Conservation (phyloP, 2,888 invertebrate genomes). For the Priocnemis perturbator region DNA sequence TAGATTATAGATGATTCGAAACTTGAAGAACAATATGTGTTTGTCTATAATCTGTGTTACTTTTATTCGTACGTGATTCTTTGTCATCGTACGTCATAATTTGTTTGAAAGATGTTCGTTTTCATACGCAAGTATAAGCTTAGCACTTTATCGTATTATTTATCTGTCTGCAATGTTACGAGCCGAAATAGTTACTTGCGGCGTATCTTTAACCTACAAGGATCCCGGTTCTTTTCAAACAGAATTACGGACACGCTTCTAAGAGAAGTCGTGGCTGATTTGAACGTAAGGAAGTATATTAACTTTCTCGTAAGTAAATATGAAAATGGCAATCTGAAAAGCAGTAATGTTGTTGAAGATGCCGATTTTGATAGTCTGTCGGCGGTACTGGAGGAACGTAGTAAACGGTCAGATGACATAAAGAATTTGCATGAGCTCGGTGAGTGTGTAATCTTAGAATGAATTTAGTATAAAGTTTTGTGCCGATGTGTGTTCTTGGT, state of each 20-base stretch:
- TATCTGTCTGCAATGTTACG: too few relatives aligned
- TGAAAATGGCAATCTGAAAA: constrained; percentile 10
- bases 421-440: constrained; percentile 80
- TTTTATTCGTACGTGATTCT: too few relatives aligned
- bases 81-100: too few relatives aligned
- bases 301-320: constrained; percentile 49
- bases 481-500: too few relatives aligned
- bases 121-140: too few relatives aligned
- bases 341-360: constrained; percentile 11
- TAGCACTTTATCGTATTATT: too few relatives aligned
- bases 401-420: constrained; percentile 79
- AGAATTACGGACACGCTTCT: neutral
- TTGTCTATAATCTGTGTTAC: too few relatives aligned
- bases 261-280: constrained; percentile 16
- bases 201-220: constrained; percentile 22
- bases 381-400: constrained; percentile 78
- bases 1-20: too few relatives aligned
- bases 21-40: too few relatives aligned
- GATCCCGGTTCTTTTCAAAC: neutral
- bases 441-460: constrained; percentile 17
- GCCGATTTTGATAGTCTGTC: constrained; percentile 18
- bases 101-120: too few relatives aligned
- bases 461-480: neutral
- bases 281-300: constrained; percentile 53
- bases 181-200: too few relatives aligned